Evolutionary conservation across 2,888 invertebrate genomes (phyloP).

Genomic region (Syritta pipiens): DNA sequence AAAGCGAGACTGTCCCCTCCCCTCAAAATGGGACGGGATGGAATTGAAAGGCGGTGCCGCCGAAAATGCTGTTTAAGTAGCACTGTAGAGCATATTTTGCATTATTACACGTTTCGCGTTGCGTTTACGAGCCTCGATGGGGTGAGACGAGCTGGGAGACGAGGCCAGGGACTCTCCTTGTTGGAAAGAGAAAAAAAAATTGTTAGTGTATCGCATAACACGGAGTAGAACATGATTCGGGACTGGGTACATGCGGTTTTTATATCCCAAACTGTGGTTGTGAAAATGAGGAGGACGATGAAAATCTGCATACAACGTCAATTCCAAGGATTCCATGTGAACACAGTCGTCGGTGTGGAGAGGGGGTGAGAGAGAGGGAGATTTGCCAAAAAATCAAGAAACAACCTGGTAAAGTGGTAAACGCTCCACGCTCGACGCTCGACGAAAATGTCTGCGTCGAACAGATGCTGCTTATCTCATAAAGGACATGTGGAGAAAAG

Average conservation of each 20-base stretch:
- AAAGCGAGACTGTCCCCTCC: too few species aligned
- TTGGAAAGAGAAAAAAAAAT: too few species aligned
- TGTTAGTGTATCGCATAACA: conserved; percentile 53
- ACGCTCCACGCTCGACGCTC: too few species aligned
- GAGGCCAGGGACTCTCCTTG: too few species aligned
- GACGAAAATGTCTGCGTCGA: conserved; percentile 9
- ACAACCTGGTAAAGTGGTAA: conserved; percentile 15
- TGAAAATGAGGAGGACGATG: too few species aligned
- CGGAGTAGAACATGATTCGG: conserved; percentile 51
- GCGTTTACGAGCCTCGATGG: too few species aligned
- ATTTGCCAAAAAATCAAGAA: neutral
- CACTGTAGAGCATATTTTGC: conserved; percentile 56
- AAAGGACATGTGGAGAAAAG: too few species aligned
- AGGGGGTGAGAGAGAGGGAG: too few species aligned
- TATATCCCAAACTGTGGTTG: conserved; percentile 46
- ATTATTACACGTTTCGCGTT: conserved; percentile 61
- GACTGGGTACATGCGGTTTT: conserved; percentile 54
- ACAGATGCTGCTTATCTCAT: conserved; percentile 38
- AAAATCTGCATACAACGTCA: conserved; percentile 45
- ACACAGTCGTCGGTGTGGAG: neutral
- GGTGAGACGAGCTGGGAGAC: too few species aligned
- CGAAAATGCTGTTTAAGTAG: conserved; percentile 48
- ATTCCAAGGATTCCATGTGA: neutral
- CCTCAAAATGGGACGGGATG: neutral
- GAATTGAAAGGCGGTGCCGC: neutral